These are phyloP conservation scores for Mycteria americana DNA, from an alignment of 2,797 vertebrate genomes.

Conservation along the genomic window DNA sequence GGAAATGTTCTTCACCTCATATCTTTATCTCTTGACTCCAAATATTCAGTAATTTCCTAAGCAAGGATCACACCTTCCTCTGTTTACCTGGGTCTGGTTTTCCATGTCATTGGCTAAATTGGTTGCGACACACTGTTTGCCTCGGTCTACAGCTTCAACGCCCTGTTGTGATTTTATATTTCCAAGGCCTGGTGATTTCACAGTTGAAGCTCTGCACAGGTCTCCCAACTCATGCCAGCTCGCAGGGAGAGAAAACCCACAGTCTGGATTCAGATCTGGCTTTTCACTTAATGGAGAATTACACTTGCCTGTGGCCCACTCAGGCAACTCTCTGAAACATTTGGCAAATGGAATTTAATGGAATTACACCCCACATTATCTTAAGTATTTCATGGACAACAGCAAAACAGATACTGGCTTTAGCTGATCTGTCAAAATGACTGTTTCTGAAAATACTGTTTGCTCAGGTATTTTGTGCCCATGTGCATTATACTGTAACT, in stretches of 20 bases:
- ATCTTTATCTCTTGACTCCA: neutral
- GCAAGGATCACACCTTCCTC: neutral
- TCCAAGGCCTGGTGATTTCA: conserved; percentile 1
- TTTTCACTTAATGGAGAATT: neutral
- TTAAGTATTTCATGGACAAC: neutral
- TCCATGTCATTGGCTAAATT: conserved; percentile 9
- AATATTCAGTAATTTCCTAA: neutral
- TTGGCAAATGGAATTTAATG: neutral
- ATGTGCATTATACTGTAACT: neutral
- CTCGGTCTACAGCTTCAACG: conserved; percentile 3
- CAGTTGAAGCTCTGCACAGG: neutral
- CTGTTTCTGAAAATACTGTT: conserved; percentile 20
- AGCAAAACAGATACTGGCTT: neutral
- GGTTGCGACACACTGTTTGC: neutral
- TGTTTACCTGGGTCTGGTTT: neutral
- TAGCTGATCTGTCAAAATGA: neutral
- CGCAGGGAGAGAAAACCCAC: neutral
- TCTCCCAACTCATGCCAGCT: conserved; percentile 1
- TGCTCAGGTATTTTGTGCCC: neutral
- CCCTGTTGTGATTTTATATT: neutral
- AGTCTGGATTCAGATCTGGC: neutral
- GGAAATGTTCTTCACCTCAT: neutral
- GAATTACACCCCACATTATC: neutral
- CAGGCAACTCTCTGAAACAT: neutral
- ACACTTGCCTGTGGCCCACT: neutral